These are phyloP conservation scores for Limenitis camilla DNA, from an alignment of 2,888 invertebrate genomes.

Conservation along the genomic window DNA sequence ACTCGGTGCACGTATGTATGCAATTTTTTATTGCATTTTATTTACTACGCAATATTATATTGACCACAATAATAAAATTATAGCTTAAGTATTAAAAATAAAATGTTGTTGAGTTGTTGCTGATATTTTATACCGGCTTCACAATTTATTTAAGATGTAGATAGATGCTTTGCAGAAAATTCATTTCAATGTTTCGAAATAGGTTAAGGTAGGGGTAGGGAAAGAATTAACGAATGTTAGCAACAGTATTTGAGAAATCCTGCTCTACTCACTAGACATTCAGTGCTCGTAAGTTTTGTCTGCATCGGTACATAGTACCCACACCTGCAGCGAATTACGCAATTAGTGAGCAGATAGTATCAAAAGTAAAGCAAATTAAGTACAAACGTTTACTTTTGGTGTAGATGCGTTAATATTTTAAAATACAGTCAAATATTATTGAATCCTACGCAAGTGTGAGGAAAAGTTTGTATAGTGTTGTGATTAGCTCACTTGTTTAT, in stretches of 20 bases:
- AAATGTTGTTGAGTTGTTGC: too few relatives aligned
- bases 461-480: too few relatives aligned
- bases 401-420: too few relatives aligned
- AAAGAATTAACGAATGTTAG: too few relatives aligned
- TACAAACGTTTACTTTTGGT: background rate
- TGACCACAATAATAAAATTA: constrained; percentile 31
- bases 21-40: constrained; percentile 37
- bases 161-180: too few relatives aligned
- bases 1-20: constrained; percentile 57
- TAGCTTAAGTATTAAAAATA: constrained; percentile 22
- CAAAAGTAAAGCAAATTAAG: constrained; percentile 13
- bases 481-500: too few relatives aligned
- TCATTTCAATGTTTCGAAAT: too few relatives aligned
- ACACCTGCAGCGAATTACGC: constrained; percentile 29
- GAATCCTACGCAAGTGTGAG: too few relatives aligned
- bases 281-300: constrained; percentile 10
- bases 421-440: too few relatives aligned
- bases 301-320: constrained; percentile 19
- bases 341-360: constrained; percentile 26
- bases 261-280: background rate
- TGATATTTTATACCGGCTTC: too few relatives aligned
- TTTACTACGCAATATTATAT: constrained; percentile 31
- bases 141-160: too few relatives aligned
- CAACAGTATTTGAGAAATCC: constrained; percentile 26
- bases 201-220: too few relatives aligned